Conservation (phyloP, 1,140 invertebrate species). For the Calosoma granatense region DNA sequence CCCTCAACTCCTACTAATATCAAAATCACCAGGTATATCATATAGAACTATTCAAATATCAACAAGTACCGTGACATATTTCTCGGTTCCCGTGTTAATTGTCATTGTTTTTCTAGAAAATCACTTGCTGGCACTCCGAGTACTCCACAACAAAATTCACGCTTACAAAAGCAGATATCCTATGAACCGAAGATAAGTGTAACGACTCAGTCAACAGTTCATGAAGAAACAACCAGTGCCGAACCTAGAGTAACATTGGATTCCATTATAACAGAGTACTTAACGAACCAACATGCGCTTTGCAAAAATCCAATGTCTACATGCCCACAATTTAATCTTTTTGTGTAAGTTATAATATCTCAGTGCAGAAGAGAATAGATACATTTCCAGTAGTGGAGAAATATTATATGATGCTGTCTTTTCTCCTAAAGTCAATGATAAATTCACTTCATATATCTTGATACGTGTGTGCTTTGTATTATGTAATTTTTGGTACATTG, state of each 20-base stretch:
- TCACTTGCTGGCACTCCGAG: background rate
- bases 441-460: too few species aligned
- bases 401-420: too few species aligned
- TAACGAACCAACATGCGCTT: slow-evolving; percentile 89
- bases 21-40: background rate
- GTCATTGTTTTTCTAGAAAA: background rate
- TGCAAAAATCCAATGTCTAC: slow-evolving; percentile 89
- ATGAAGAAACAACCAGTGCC: slow-evolving; percentile 26
- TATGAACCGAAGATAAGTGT: slow-evolving; percentile 27
- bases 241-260: slow-evolving; percentile 61
- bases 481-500: slow-evolving; percentile 10
- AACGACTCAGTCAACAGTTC: slow-evolving; percentile 15
- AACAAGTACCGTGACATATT: too few species aligned
- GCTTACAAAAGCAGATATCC: slow-evolving; percentile 58
- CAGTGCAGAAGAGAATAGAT: background rate
- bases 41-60: background rate
- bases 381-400: slow-evolving; percentile 12
- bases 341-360: slow-evolving; percentile 47
- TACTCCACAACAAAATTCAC: slow-evolving; percentile 27
- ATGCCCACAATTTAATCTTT: slow-evolving; percentile 82
- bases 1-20: background rate
- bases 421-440: too few species aligned
- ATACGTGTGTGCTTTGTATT: too few species aligned
- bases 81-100: too few species aligned
- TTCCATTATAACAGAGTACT: slow-evolving; percentile 90